Evolutionary conservation across 1,140 invertebrate species (phyloP).

Genomic region (Panagrolaimus sp.): DNA sequence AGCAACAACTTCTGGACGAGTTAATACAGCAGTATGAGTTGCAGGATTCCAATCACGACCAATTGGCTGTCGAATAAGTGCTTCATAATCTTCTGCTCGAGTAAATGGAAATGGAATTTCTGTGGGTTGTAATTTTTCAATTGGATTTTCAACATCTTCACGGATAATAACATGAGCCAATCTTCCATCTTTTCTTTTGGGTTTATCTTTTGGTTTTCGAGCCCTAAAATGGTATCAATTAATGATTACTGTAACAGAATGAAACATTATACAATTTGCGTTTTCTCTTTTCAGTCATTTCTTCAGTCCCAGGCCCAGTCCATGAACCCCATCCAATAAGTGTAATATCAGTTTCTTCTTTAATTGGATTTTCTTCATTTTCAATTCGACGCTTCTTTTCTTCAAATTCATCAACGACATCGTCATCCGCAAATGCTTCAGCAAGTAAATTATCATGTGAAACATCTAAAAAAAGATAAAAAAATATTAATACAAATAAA

Average conservation of each 20-base stretch:
- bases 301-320: slow-evolving; percentile 73
- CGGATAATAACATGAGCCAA: slow-evolving; percentile 65
- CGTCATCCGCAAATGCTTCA: slow-evolving; percentile 90
- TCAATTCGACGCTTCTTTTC: slow-evolving; percentile 71
- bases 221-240: slow-evolving; percentile 80
- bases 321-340: slow-evolving; percentile 91
- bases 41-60: slow-evolving; percentile 84
- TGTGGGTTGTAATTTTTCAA: slow-evolving; percentile 58
- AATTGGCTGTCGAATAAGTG: slow-evolving; percentile 75
- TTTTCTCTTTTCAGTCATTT: slow-evolving; percentile 32
- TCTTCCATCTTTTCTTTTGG: slow-evolving; percentile 62
- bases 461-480: background rate
- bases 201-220: slow-evolving; percentile 60
- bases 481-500: too few relatives aligned
- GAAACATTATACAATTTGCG: too few relatives aligned
- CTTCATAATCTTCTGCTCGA: slow-evolving; percentile 79
- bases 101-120: slow-evolving; percentile 83
- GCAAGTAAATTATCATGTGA: slow-evolving; percentile 68
- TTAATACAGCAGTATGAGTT: slow-evolving; percentile 51
- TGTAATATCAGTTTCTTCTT: slow-evolving; percentile 71
- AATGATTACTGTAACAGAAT: slow-evolving; percentile 56
- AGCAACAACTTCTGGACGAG: slow-evolving; percentile 25
- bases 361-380: slow-evolving; percentile 61
- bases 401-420: slow-evolving; percentile 72
- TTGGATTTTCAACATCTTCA: slow-evolving; percentile 30